Base-by-base conservation (phyloP, 1,140 invertebrate species). In the Listronotus bonariensis region DNA sequence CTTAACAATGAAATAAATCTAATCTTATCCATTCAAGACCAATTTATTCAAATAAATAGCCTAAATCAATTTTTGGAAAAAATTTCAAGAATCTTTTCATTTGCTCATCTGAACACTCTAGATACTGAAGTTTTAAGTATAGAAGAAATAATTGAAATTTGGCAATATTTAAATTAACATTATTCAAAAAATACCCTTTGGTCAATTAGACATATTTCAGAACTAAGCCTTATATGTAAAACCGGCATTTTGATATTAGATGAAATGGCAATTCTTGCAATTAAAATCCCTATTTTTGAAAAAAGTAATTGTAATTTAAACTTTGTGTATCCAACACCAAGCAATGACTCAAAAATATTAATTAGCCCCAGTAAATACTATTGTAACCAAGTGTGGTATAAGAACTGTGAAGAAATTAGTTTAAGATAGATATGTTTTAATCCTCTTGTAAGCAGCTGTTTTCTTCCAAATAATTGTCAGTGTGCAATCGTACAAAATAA, bases 151-250 rank as follows among this genome's bases (percentile, higher is more conserved):
- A 42, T 15, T 14, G 54, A 56, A 14, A 41, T 56, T 15, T 56
- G 40, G 54, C 15, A 41, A 8, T 56, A 42, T 45, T 31, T 56
- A 20, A 41, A n/a, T 5, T 26, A 0, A 5, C 34, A 56, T 18
- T 41, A 56, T 38, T 41, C 56, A 11, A 58, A 58, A 45, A 58
- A 58, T 26, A 18, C 45, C 18, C 20, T 58, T 20, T 58, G 56
- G 18, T 36, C 41, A 6, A 45, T 58, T 38, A 31, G 15, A 14
- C 45, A 58, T 45, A 5, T 58, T 3, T 9, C 41, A 8, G 41
- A 58, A 26, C 20, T 58, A 20, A 45, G 40, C 9, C 17, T 58
- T n/a, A 58, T 58, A 26, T 58, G 41, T 36, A 46, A 46, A 32
- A 46, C 42, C 15, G 15, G 51, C 0, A 0, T 54, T 12, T 40